Evolutionary conservation across 2,113 vertebrate genomes (phyloP).

Genomic region (Campylomormyrus tamandua): DNA sequence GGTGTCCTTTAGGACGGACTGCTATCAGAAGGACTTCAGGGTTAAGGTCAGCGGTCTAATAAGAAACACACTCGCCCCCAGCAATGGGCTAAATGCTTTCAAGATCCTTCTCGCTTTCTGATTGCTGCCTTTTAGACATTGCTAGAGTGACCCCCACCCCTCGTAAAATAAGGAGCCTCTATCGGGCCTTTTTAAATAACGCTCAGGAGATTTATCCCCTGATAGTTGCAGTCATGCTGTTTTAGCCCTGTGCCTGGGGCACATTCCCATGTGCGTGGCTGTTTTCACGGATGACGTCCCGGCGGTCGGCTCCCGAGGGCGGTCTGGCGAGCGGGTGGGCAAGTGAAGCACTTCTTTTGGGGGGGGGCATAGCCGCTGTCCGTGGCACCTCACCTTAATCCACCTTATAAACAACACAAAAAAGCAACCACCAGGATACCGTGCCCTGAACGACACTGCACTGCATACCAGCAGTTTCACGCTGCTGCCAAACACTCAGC

Average conservation of each 20-base stretch:
- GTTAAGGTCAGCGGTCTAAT: slow-evolving; percentile 69
- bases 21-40: slow-evolving; percentile 69
- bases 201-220: slow-evolving; percentile 20
- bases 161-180: slow-evolving; percentile 37
- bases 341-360: not conserved
- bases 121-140: slow-evolving; percentile 24
- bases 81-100: slow-evolving; percentile 59
- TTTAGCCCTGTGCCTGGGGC: slow-evolving; percentile 12
- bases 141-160: not conserved
- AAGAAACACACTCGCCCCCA: slow-evolving; percentile 68
- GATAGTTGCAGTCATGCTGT: slow-evolving; percentile 15
- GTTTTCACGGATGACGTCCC: slow-evolving; percentile 16
- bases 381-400: not conserved
- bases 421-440: not conserved
- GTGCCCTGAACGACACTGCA: not conserved
- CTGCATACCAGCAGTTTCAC: not conserved
- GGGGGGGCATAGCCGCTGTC: not conserved
- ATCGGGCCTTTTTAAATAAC: slow-evolving; percentile 22
- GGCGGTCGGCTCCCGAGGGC: not conserved
- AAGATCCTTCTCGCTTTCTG: slow-evolving; percentile 54
- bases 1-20: slow-evolving; percentile 64
- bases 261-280: not conserved
- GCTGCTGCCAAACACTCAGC: not conserved
- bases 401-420: not conserved
- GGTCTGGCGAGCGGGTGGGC: not conserved